phyloP scores from a whole-genome alignment of 1,140 invertebrate genomes.

The Riptortus pedestris region DNA sequence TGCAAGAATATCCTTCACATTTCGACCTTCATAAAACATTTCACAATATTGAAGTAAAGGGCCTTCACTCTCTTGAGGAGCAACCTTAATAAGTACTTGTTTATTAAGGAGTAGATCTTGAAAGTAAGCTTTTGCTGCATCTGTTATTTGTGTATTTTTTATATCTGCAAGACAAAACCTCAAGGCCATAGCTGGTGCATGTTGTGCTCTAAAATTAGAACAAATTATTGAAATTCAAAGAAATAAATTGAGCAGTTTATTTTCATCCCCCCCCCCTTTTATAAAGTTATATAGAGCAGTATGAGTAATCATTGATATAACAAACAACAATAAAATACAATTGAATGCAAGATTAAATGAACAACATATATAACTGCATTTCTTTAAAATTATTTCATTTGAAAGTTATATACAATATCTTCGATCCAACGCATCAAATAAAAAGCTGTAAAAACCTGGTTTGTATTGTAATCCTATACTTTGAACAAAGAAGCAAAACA shows the following conservation, averaged over 20 bases:
- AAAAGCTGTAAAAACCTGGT: too few species aligned
- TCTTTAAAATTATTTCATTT: too few species aligned
- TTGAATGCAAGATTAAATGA: too few species aligned
- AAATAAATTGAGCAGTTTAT: not conserved
- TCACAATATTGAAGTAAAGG: slow-evolving; percentile 61
- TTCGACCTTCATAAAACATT: slow-evolving; percentile 46
- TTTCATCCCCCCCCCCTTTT: not conserved
- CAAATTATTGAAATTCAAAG: not conserved
- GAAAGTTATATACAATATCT: too few species aligned
- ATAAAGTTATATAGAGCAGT: too few species aligned
- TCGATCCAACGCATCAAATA: too few species aligned
- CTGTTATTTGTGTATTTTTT: slow-evolving; percentile 50
- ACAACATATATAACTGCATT: too few species aligned
- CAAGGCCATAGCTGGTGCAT: slow-evolving; percentile 50
- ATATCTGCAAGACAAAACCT: slow-evolving; percentile 57
- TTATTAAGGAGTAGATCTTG: slow-evolving; percentile 50
- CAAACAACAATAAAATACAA: too few species aligned
- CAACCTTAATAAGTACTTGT: slow-evolving; percentile 49
- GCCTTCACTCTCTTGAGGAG: slow-evolving; percentile 48
- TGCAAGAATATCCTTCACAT: slow-evolving; percentile 44
- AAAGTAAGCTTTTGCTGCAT: slow-evolving; percentile 57
- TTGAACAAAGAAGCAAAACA: too few species aligned
- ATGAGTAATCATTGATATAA: too few species aligned
- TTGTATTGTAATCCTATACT: too few species aligned
- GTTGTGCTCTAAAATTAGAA: not conserved